Conservation (phyloP, 2,888 invertebrate genomes). For the Plemyria rubiginata region DNA sequence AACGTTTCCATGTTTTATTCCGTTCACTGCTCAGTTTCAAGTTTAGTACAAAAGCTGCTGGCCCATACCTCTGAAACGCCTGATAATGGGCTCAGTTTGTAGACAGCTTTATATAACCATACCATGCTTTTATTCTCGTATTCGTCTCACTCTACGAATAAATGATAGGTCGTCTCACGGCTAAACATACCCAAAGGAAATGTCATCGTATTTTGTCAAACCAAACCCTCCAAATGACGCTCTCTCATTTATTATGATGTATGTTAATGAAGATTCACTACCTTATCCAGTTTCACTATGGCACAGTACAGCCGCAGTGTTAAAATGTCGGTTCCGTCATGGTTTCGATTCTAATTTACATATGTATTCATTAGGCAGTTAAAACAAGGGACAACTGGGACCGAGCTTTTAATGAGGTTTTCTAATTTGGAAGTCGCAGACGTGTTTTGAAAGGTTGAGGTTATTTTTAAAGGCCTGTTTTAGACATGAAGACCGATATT, state of each 20-base stretch:
- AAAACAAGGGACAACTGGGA: slow-evolving; percentile 16
- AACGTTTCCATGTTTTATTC: too few species aligned
- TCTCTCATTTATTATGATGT: not conserved
- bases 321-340: slow-evolving; percentile 27
- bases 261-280: not conserved
- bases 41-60: too few species aligned
- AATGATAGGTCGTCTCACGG: too few species aligned
- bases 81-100: too few species aligned
- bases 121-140: too few species aligned
- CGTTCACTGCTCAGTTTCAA: too few species aligned
- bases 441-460: slow-evolving; percentile 3
- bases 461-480: not conserved
- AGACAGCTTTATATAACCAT: too few species aligned
- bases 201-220: not conserved
- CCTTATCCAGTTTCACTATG: slow-evolving; percentile 7
- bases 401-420: slow-evolving; percentile 17
- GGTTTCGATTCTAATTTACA: slow-evolving; percentile 28
- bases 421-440: slow-evolving; percentile 10
- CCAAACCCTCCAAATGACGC: not conserved
- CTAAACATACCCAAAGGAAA: too few species aligned
- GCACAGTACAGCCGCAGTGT: slow-evolving; percentile 1
- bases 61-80: too few species aligned
- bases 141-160: too few species aligned
- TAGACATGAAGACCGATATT: not conserved
- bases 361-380: slow-evolving; percentile 25